Base-by-base conservation (phyloP, 2,113 vertebrate genomes). In the Taurulus bubalis region DNA sequence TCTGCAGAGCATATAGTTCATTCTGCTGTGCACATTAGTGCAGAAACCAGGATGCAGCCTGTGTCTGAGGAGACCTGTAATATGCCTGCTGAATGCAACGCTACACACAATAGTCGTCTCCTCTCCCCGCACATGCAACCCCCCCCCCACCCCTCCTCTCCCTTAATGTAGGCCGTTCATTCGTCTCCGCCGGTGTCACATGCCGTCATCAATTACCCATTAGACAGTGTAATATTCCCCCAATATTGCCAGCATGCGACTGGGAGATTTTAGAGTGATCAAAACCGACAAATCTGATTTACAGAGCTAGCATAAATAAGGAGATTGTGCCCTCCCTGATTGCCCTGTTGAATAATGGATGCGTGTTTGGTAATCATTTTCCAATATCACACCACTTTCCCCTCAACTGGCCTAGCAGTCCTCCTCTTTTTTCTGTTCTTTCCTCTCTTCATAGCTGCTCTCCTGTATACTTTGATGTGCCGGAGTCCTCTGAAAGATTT, bases 261-360 rank as follows among this genome's bases (percentile, higher is more conserved):
- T 89, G 82, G 82, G 88, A 93, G 90, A 94, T 90, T 94, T 93
- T 90, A 90, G 86, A 90, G 87, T 93, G 93, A 95, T 95, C 93
- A 94, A 90, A 95, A 94, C 85, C 80, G 94, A 95, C 95, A 95
- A 95, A 95, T 95, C 90, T 87, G 93, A 95, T 95, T 95, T 94
- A 94, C 90, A 92, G 93, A 87, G 87, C 93, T 85, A 71, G 91
- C 88, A 90, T 92, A 95, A 94, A 95, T 94, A 93, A 94, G 94
- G 92, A 92, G 91, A 85, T 77, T 74, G 87, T 83, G 88, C 93
- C 91, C 92, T 93, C 91, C 91, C 91, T 89, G 90, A 94, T 94
- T 90, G 89, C 89, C 90, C 87, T 90, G 90, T 87, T 95, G 94
- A 95, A 95, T 95, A 93, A 95, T 94, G 93, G 92, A 95, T 94